Evolutionary conservation across 2,888 invertebrate genomes (phyloP).

Genomic region (Tromatobia lineatoria): DNA sequence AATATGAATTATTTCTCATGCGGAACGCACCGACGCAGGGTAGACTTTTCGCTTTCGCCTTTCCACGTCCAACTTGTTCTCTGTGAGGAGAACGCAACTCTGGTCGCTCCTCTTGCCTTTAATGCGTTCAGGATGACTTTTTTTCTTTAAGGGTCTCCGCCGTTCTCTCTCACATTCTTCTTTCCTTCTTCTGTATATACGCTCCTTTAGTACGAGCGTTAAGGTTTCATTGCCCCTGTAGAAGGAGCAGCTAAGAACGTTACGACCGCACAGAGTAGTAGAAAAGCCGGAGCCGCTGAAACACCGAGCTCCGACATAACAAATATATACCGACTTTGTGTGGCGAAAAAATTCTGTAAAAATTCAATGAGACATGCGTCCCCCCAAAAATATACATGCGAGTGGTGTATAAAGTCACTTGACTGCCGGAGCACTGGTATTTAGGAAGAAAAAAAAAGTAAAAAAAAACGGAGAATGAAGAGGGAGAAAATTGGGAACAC

Average conservation of each 20-base stretch:
- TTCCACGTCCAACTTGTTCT: slow-evolving; percentile 47
- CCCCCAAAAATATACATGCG: slow-evolving; percentile 21
- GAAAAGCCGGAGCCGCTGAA: slow-evolving; percentile 15
- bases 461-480: neutral
- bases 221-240: slow-evolving; percentile 62
- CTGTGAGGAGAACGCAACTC: slow-evolving; percentile 20
- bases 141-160: slow-evolving; percentile 1
- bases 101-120: slow-evolving; percentile 18
- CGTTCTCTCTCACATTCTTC: slow-evolving; percentile 11
- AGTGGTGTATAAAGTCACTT: neutral
- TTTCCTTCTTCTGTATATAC: slow-evolving; percentile 17
- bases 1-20: slow-evolving; percentile 78
- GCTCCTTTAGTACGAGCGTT: slow-evolving; percentile 64
- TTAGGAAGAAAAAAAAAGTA: neutral
- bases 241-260: slow-evolving; percentile 46
- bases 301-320: slow-evolving; percentile 38
- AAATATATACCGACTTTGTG: slow-evolving; percentile 12
- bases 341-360: slow-evolving; percentile 43
- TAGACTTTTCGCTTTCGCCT: slow-evolving; percentile 45
- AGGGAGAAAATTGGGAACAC: neutral
- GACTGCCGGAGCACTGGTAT: neutral
- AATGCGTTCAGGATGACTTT: slow-evolving; percentile 33
- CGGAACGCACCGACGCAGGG: slow-evolving; percentile 25
- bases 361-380: slow-evolving; percentile 55
- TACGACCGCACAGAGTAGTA: slow-evolving; percentile 33